phyloP scores from a whole-genome alignment of 2,888 invertebrate species.

The Podabrus alpinus region DNA sequence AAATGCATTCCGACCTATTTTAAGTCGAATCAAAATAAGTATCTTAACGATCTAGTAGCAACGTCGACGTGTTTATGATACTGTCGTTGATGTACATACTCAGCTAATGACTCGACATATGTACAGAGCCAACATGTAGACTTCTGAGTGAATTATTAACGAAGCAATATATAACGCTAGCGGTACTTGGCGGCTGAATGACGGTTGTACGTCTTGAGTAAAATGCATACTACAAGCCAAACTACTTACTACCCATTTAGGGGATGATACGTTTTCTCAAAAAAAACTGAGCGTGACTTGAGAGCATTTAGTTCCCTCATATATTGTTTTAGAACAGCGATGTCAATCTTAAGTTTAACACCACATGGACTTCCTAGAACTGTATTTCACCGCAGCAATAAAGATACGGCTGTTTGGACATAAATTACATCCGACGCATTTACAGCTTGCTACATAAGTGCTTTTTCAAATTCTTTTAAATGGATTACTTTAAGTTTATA shows the following conservation, averaged over 20 bases:
- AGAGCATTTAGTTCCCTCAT: constrained; percentile 47
- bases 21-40: constrained; percentile 25
- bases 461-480: constrained; percentile 51
- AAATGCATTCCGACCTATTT: constrained; percentile 10
- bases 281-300: constrained; percentile 48
- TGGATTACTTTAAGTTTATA: constrained; percentile 39
- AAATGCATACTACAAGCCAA: constrained; percentile 20
- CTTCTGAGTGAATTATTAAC: constrained; percentile 51
- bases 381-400: constrained; percentile 50
- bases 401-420: constrained; percentile 52
- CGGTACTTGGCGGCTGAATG: constrained; percentile 33
- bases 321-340: constrained; percentile 48
- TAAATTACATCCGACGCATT: constrained; percentile 51
- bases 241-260: constrained; percentile 6
- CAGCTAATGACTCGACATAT: constrained; percentile 53
- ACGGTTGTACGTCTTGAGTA: constrained; percentile 32
- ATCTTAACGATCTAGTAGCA: constrained; percentile 43
- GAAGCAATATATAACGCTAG: constrained; percentile 44
- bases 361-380: constrained; percentile 53
- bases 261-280: neutral
- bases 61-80: constrained; percentile 53
- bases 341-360: constrained; percentile 52
- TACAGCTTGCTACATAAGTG: constrained; percentile 48
- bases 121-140: constrained; percentile 48
- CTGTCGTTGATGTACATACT: constrained; percentile 51